Base-by-base conservation (phyloP, 2,888 invertebrate genomes). In the Drosophila putrida region DNA sequence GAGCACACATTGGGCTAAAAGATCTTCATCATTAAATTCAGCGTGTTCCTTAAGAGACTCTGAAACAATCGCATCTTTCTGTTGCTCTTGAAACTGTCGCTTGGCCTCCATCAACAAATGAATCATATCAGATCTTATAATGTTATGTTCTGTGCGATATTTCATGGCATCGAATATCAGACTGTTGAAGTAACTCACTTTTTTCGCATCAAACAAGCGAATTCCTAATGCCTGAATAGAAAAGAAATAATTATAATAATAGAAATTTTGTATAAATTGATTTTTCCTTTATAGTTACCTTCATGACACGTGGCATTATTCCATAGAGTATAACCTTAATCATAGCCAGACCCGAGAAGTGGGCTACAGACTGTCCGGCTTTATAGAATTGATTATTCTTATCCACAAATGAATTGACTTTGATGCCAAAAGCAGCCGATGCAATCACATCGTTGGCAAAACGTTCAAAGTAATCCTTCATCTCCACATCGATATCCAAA, bases 121-220 rank as follows among this genome's bases (percentile, higher is more conserved):
- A 13, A 94, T 93, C 93, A 94, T 93, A 75, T 94, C 94, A 3
- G 93, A 93, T 8, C 94, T 91, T 8, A 93, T 51, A 10, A 94
- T 93, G 6, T 93, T 91, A 9, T 93, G 83, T 27, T 89, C 82
- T 57, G 93, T 90, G 0, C 94, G 91, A 28, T 93, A 89, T 36
- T 88, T 87, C 91, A 94, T 94, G 0, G 93, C 91, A 25, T 86
- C 89, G 0, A 92, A 63, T 0, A 94, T 92, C 0, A 94, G 63
- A 15, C 82, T 74, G 11, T 75, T 88, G 64, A 94, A 94, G 72
- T 93, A 94, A 0, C 88, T 60, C 0, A 75, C 79, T 0, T 88
- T 80, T 0, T 90, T 70, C 1, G 70, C 61, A n/a, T 91, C 76
- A 49, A 93, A 90, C 0, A 93, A 33, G 11, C 85, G 80, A 0